Percentiles rank a stretch among this genome's conserved stretches.
Evolutionary conservation across 2,113 vertebrate species (phyloP).

Genomic region (Ivindomyrus marchei): DNA sequence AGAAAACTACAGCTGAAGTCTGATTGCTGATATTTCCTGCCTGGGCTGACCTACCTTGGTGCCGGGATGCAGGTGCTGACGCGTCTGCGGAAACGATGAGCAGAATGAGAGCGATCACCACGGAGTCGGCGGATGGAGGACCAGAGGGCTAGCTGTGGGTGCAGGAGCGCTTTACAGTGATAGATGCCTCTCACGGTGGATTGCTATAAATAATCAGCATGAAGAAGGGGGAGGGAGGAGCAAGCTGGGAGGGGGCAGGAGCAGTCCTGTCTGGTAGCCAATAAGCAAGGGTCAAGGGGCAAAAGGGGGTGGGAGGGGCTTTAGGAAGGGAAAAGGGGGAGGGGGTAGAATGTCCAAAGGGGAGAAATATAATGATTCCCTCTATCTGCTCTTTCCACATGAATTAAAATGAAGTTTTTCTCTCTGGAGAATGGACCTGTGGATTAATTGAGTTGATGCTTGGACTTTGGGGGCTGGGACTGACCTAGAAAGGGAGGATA

Average conservation of each 20-base stretch:
- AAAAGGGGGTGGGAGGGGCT: not conserved
- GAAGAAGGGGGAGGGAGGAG: conserved; percentile 32
- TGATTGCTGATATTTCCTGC: not conserved
- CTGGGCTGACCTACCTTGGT: conserved; percentile 4
- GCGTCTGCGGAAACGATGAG: not conserved
- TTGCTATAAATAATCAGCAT: conserved; percentile 69
- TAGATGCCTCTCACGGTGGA: conserved; percentile 83
- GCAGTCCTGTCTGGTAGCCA: conserved; percentile 11
- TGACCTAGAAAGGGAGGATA: not conserved
- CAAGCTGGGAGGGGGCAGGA: not conserved
- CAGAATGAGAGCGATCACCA: not conserved
- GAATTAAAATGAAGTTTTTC: not conserved
- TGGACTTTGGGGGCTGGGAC: not conserved
- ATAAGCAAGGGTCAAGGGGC: not conserved
- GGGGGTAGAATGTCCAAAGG: not conserved
- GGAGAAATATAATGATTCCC: not conserved
- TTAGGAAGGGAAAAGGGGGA: not conserved
- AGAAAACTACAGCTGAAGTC: not conserved
- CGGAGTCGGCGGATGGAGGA: not conserved
- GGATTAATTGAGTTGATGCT: not conserved
- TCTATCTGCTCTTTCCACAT: not conserved
- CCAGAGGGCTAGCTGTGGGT: conserved; percentile 35
- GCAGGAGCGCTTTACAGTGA: conserved; percentile 61
- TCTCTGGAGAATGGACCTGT: not conserved
- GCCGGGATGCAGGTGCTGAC: not conserved